Conservation (phyloP, 64 coral and sea anemone species). For the Hydrozoanthus tunicans region DNA sequence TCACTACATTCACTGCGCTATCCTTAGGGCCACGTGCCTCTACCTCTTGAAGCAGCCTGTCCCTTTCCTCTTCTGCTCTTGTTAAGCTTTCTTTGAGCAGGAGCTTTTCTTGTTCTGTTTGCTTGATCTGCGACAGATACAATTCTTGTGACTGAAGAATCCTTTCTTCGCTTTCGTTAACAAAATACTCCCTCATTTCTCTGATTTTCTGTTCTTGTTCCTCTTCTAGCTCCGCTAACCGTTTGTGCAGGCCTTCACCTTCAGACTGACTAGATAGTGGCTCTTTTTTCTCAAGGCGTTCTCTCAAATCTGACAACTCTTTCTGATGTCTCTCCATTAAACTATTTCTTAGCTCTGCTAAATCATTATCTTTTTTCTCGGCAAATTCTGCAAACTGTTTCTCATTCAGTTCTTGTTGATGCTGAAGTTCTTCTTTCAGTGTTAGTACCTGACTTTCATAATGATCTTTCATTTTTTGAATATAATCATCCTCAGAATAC, state of each 20-base stretch:
- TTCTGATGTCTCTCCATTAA: constrained; percentile 71
- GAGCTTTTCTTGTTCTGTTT: constrained; percentile 71
- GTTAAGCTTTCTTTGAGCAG: constrained; percentile 52
- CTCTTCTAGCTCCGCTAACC: constrained; percentile 48
- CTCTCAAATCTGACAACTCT: constrained; percentile 62
- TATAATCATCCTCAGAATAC: constrained; percentile 16
- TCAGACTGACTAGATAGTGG: constrained; percentile 1
- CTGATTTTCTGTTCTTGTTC: constrained; percentile 69
- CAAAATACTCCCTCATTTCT: constrained; percentile 59
- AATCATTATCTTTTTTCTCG: constrained; percentile 71
- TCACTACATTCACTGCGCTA: neutral
- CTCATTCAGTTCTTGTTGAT: constrained; percentile 62
- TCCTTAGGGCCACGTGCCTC: constrained; percentile 10
- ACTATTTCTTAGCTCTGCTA: constrained; percentile 59
- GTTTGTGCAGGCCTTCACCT: constrained; percentile 9
- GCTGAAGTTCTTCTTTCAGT: constrained; percentile 76
- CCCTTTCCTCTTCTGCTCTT: constrained; percentile 62
- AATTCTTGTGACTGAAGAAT: constrained; percentile 70
- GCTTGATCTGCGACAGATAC: constrained; percentile 68
- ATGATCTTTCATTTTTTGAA: constrained; percentile 67
- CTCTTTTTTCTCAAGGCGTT: constrained; percentile 30
- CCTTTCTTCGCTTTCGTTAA: constrained; percentile 81
- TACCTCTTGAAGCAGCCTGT: constrained; percentile 63
- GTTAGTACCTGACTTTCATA: constrained; percentile 78
- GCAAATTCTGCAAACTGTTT: constrained; percentile 59